Percentiles rank a stretch among this genome's conserved stretches.
These are phyloP conservation scores for Pachydiplax longipennis DNA, from an alignment of 2,888 invertebrate species.

Conservation along the genomic window DNA sequence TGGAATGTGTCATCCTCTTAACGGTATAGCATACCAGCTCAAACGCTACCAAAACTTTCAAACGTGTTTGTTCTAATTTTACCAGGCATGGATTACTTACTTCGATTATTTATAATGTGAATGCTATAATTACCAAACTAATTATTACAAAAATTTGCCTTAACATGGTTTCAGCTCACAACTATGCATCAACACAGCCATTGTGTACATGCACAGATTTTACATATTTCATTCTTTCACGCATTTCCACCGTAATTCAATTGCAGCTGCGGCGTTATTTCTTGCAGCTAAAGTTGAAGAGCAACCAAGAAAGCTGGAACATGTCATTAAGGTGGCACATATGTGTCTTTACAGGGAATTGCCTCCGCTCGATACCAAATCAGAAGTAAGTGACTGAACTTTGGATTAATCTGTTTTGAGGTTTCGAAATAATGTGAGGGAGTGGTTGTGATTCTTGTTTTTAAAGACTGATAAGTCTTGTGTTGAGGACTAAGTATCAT, in stretches of 20 bases:
- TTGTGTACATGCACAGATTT: slow-evolving; percentile 99
- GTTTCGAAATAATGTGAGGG: no score
- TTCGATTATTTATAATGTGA: no score
- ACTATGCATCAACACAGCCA: slow-evolving; percentile 97
- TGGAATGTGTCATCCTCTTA: neutral
- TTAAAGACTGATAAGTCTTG: no score
- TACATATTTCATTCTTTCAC: slow-evolving; percentile 98
- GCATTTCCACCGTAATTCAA: slow-evolving; percentile 91
- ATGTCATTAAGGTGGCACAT: slow-evolving; percentile 93
- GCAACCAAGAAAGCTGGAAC: slow-evolving; percentile 96
- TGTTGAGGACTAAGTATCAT: no score
- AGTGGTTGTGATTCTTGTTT: no score
- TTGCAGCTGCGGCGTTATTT: slow-evolving; percentile 94
- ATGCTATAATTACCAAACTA: no score
- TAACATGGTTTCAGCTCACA: slow-evolving; percentile 70
- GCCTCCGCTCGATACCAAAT: slow-evolving; percentile 71
- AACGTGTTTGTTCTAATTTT: neutral
- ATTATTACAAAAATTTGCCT: slow-evolving; percentile 52
- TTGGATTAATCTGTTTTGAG: neutral
- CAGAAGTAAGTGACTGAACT: slow-evolving; percentile 68
- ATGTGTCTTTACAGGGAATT: slow-evolving; percentile 76
- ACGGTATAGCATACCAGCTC: neutral
- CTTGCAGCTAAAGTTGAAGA: slow-evolving; percentile 99
- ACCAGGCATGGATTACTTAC: neutral
- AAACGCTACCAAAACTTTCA: neutral